A percentile compares a stretch with the other conserved stretches of the same genome.
phyloP scores from a whole-genome alignment of 2,888 invertebrate genomes.

The Amphimallon solstitiale region DNA sequence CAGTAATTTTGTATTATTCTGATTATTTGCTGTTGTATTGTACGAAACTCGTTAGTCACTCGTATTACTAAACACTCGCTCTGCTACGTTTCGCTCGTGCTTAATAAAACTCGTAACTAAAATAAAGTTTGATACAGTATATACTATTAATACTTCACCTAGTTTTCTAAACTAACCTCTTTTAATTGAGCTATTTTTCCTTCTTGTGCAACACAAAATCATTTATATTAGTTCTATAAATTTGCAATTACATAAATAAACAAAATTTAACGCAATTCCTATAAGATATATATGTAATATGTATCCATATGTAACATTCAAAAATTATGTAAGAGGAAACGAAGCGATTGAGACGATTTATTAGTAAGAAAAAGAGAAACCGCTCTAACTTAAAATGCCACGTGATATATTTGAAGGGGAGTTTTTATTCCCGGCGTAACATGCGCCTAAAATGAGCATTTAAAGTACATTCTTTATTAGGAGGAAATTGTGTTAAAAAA shows the following conservation, averaged over 20 bases:
- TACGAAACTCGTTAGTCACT: too few species aligned
- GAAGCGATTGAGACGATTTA: slow-evolving; percentile 43
- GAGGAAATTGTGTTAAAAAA: slow-evolving; percentile 56
- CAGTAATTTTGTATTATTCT: too few species aligned
- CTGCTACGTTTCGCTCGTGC: too few species aligned
- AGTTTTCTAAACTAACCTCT: too few species aligned
- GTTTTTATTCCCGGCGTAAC: slow-evolving; percentile 54
- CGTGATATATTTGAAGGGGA: slow-evolving; percentile 56
- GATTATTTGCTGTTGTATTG: too few species aligned
- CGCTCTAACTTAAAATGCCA: slow-evolving; percentile 44
- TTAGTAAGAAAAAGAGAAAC: slow-evolving; percentile 34
- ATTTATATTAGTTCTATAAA: too few species aligned
- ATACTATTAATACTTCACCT: too few species aligned
- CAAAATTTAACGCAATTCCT: background rate
- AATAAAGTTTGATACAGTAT: too few species aligned
- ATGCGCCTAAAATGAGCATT: slow-evolving; percentile 59
- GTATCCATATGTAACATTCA: slow-evolving; percentile 37
- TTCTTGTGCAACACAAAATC: too few species aligned
- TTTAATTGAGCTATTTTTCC: too few species aligned
- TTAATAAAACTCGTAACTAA: too few species aligned
- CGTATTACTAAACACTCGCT: too few species aligned
- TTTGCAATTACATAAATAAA: background rate
- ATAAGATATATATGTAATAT: background rate
- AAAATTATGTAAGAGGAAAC: slow-evolving; percentile 38
- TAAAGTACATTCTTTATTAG: slow-evolving; percentile 59